phyloP scores from a whole-genome alignment of 2,113 vertebrate species.

The Cavia porcellus region DNA sequence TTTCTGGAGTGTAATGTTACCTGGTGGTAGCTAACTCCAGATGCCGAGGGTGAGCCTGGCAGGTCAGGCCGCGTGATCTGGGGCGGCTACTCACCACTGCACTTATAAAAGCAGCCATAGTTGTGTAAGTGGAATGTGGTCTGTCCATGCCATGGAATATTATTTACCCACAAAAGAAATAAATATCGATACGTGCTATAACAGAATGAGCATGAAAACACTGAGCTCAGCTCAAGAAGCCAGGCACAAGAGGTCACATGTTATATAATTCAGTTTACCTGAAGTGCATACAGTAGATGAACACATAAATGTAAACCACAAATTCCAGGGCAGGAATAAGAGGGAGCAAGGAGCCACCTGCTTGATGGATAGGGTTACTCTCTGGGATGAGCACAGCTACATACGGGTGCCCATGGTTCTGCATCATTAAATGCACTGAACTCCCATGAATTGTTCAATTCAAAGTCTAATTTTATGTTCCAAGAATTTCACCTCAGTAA shows the following conservation, averaged over 20 bases:
- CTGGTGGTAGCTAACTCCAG: not conserved
- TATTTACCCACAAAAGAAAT: not conserved
- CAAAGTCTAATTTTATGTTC: not conserved
- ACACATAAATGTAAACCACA: not conserved
- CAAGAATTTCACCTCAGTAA: not conserved
- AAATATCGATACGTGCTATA: not conserved
- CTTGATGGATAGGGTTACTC: not conserved
- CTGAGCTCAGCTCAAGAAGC: not conserved
- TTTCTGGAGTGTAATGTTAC: not conserved
- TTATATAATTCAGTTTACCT: not conserved
- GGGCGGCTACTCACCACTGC: not conserved
- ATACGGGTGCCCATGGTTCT: not conserved
- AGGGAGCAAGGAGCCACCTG: not conserved
- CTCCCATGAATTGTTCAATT: not conserved
- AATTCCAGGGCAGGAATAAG: not conserved
- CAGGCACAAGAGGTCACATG: not conserved
- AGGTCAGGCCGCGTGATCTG: not conserved
- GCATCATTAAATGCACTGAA: not conserved
- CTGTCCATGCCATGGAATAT: not conserved
- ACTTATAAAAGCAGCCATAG: not conserved
- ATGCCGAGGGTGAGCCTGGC: not conserved
- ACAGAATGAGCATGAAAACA: not conserved
- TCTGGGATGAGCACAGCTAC: not conserved
- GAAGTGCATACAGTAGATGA: not conserved
- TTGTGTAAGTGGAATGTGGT: not conserved